Percentiles rank a stretch among this genome's conserved stretches.
These are phyloP conservation scores for Neotoma lepida DNA, from an alignment of 2,113 vertebrate genomes.

Conservation along the genomic window DNA sequence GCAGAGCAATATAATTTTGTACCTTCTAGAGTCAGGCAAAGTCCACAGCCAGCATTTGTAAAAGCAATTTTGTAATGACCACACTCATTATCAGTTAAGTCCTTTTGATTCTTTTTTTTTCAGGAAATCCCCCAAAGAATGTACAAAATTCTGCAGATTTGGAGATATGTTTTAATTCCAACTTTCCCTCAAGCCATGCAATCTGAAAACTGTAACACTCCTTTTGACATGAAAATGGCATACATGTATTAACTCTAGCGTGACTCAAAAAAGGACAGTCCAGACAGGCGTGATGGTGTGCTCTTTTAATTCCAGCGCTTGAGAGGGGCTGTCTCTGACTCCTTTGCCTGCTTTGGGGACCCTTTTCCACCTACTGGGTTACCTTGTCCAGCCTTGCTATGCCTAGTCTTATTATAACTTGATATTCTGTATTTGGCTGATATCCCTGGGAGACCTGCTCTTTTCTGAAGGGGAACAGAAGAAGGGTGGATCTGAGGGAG, in stretches of 20 bases:
- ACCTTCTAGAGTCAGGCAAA: not conserved
- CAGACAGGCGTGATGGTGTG: no score
- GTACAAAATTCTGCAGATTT: conserved; percentile 56
- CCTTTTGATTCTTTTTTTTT: not conserved
- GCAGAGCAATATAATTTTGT: conserved; percentile 46
- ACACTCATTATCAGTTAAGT: conserved; percentile 15
- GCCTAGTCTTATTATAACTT: not conserved
- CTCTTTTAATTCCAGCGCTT: no score
- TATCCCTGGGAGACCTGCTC: not conserved
- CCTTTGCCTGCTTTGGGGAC: not conserved
- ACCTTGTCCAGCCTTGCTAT: not conserved
- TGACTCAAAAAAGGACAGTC: not conserved
- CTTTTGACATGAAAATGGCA: conserved; percentile 30
- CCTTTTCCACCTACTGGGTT: not conserved
- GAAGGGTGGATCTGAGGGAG: not conserved
- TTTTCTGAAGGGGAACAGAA: not conserved
- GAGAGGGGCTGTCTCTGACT: not conserved
- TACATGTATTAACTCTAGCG: not conserved
- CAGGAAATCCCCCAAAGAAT: conserved; percentile 54
- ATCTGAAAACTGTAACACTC: conserved; percentile 22
- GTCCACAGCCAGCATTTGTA: conserved; percentile 12
- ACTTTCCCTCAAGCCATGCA: not conserved
- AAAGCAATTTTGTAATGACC: conserved; percentile 52
- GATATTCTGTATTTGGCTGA: not conserved
- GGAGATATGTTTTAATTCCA: conserved; percentile 54